Evolutionary conservation across 2,113 vertebrate genomes (phyloP).

Genomic region (Rhinoptilus africanus): DNA sequence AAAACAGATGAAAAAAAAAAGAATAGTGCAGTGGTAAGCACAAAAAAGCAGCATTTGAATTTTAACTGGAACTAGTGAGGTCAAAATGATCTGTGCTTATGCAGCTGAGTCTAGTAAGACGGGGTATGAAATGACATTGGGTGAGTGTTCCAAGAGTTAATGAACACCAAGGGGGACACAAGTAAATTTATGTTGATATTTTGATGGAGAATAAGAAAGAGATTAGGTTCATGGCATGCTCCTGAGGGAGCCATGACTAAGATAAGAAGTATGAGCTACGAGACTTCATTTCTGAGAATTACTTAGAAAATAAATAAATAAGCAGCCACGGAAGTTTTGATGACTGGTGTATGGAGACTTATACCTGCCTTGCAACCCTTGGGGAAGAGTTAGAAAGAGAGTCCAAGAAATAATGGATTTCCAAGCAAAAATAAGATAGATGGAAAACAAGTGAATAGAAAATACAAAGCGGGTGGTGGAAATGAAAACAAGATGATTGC

Average conservation of each 20-base stretch:
- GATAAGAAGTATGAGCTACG: constrained; percentile 18
- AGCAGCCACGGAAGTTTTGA: background rate
- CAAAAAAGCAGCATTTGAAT: constrained; percentile 12
- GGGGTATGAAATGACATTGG: background rate
- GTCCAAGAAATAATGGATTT: constrained; percentile 10
- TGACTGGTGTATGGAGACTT: background rate
- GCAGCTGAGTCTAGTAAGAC: background rate
- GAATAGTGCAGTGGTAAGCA: background rate
- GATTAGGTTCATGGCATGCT: background rate
- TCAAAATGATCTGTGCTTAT: constrained; percentile 2
- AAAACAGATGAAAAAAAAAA: background rate
- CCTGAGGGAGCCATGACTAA: constrained; percentile 21
- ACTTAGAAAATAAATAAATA: background rate
- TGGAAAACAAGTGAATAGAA: background rate
- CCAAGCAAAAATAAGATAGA: background rate
- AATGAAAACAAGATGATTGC: background rate
- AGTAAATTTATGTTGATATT: constrained; percentile 41
- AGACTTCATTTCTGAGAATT: constrained; percentile 25
- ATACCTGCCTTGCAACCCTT: background rate
- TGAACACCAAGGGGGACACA: constrained; percentile 25
- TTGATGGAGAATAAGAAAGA: constrained; percentile 51
- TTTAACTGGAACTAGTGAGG: constrained; percentile 6
- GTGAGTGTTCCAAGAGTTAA: constrained; percentile 35
- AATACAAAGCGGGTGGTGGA: background rate
- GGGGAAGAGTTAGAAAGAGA: background rate